Evolutionary conservation across 2,888 invertebrate species (phyloP).

Genomic region (Dermolepida albohirtum): DNA sequence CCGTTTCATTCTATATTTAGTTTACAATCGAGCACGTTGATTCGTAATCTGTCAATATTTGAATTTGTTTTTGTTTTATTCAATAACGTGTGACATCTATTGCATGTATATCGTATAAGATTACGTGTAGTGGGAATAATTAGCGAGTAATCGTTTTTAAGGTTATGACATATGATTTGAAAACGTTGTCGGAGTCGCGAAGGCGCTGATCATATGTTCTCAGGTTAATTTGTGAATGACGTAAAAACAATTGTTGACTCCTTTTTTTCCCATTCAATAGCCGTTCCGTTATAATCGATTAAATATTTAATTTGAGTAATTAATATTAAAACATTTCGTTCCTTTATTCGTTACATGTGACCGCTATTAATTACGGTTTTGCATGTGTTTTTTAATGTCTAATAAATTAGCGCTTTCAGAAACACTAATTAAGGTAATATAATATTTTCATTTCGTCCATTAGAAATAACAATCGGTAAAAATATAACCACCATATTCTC

Average conservation of each 20-base stretch:
- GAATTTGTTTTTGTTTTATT: slow-evolving; percentile 13
- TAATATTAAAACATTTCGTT: background rate
- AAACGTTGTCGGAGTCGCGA: slow-evolving; percentile 28
- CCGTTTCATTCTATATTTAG: slow-evolving; percentile 27
- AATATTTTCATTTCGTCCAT: too few relatives aligned
- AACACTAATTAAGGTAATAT: too few relatives aligned
- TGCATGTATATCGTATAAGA: background rate
- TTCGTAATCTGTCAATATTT: slow-evolving; percentile 23
- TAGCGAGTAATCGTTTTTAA: slow-evolving; percentile 24
- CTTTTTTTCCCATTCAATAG: too few relatives aligned
- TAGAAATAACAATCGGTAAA: too few relatives aligned
- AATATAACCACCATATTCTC: too few relatives aligned
- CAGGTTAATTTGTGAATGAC: slow-evolving; percentile 21
- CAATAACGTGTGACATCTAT: background rate
- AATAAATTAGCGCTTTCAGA: too few relatives aligned
- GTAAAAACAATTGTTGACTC: slow-evolving; percentile 6
- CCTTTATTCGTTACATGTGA: too few relatives aligned
- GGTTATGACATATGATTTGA: slow-evolving; percentile 36
- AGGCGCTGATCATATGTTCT: slow-evolving; percentile 28
- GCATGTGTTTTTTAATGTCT: too few relatives aligned
- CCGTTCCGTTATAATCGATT: background rate
- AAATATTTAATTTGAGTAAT: background rate
- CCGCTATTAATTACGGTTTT: too few relatives aligned
- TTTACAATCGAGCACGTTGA: slow-evolving; percentile 24
- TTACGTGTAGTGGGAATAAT: background rate